Evolutionary conservation across 2,888 invertebrate genomes (phyloP).

Genomic region (Onthophagus sagittarius): DNA sequence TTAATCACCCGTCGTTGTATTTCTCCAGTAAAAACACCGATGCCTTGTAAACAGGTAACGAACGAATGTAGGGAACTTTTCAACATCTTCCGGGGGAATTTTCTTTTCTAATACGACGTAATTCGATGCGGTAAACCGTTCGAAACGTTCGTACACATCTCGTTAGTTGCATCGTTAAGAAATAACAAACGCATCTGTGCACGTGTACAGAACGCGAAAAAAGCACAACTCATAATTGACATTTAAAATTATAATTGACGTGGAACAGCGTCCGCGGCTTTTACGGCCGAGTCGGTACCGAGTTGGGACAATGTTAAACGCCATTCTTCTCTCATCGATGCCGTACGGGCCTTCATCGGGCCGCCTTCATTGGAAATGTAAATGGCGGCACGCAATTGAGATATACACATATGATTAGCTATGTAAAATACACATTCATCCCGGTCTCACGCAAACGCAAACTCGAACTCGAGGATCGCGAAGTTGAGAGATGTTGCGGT

Average conservation of each 20-base stretch:
- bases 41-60: not conserved
- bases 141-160: not conserved
- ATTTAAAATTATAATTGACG: not conserved
- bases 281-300: not conserved
- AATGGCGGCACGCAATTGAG: conserved; percentile 19
- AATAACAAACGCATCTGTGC: not conserved
- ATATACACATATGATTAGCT: conserved; percentile 18
- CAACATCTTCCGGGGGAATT: not conserved
- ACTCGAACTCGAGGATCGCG: conserved; percentile 2
- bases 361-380: conserved; percentile 11
- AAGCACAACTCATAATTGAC: not conserved
- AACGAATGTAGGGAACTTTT: too few relatives aligned
- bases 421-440: conserved; percentile 15
- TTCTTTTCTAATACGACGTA: not conserved
- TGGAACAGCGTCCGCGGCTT: not conserved
- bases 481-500: not conserved
- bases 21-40: not conserved
- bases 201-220: not conserved
- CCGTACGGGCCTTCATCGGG: not conserved
- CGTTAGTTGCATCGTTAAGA: not conserved
- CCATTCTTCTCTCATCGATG: not conserved
- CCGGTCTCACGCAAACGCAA: conserved; percentile 12
- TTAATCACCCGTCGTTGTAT: conserved; percentile 8
- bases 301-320: not conserved
- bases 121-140: not conserved